Evolutionary conservation across 2,797 vertebrate species (phyloP).

Genomic region (Melanotaenia boesemani): DNA sequence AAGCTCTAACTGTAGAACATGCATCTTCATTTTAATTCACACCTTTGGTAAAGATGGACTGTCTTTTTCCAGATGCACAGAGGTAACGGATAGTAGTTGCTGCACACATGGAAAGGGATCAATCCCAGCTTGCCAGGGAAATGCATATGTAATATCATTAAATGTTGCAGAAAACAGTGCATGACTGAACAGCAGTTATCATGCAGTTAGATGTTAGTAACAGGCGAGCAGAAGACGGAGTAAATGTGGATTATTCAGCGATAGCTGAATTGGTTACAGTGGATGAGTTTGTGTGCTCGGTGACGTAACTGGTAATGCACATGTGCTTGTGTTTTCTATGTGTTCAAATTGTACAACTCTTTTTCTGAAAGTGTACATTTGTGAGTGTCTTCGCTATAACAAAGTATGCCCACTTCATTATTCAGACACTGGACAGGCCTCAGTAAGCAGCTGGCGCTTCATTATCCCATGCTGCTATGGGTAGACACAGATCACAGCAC

Average conservation of each 20-base stretch:
- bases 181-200: not conserved
- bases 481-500: constrained; percentile 63
- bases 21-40: not conserved
- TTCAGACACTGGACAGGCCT: constrained; percentile 73
- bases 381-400: constrained; percentile 20
- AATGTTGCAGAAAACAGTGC: not conserved
- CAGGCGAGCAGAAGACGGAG: constrained; percentile 6
- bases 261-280: too few relatives aligned
- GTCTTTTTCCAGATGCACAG: not conserved
- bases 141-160: not conserved
- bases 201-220: constrained; percentile 1
- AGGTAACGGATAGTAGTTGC: not conserved
- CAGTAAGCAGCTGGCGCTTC: constrained; percentile 68
- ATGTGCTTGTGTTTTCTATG: constrained; percentile 42
- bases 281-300: constrained; percentile 15
- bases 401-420: constrained; percentile 67
- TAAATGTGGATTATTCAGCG: constrained; percentile 35
- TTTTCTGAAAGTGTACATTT: constrained; percentile 20
- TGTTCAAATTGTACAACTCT: constrained; percentile 25
- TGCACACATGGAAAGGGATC: too few relatives aligned
- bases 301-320: constrained; percentile 21
- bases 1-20: not conserved
- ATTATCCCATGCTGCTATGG: constrained; percentile 68
- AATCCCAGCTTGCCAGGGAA: too few relatives aligned
- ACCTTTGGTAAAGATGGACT: not conserved